Evolutionary conservation across 2,888 invertebrate species (phyloP).

Genomic region (Brachyopa scutellaris): DNA sequence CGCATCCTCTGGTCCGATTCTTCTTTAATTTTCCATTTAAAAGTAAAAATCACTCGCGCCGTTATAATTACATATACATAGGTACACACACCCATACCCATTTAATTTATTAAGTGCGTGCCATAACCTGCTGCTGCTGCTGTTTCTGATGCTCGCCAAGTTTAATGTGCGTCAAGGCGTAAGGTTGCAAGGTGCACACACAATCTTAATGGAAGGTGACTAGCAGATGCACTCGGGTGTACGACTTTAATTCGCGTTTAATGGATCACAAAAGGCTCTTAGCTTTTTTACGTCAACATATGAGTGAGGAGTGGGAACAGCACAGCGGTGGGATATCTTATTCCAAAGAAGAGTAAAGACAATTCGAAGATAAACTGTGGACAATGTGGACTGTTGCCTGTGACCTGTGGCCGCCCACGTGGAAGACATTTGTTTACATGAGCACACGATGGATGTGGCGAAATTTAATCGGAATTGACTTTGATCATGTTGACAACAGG

Average conservation of each 20-base stretch:
- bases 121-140: neutral
- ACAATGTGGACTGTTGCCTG: no score
- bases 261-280: conserved; percentile 1
- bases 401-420: conserved; percentile 12
- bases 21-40: conserved; percentile 4
- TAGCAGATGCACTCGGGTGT: conserved; percentile 19
- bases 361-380: neutral
- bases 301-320: neutral
- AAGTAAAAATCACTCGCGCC: neutral
- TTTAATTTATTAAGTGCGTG: conserved; percentile 30
- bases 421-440: conserved; percentile 20
- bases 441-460: conserved; percentile 1
- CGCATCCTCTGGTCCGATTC: neutral
- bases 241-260: conserved; percentile 41
- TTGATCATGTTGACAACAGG: conserved; percentile 46
- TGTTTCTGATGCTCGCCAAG: neutral
- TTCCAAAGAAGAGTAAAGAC: neutral
- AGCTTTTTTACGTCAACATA: conserved; percentile 1
- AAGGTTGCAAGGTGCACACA: conserved; percentile 28
- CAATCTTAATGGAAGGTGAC: conserved; percentile 33
- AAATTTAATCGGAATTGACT: conserved; percentile 26
- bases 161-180: neutral
- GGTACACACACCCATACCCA: neutral
- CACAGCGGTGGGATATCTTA: conserved; percentile 1
- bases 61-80: conserved; percentile 7